These are phyloP conservation scores for Xestia rhomboidea DNA, from an alignment of 2,888 invertebrate genomes.

Conservation along the genomic window DNA sequence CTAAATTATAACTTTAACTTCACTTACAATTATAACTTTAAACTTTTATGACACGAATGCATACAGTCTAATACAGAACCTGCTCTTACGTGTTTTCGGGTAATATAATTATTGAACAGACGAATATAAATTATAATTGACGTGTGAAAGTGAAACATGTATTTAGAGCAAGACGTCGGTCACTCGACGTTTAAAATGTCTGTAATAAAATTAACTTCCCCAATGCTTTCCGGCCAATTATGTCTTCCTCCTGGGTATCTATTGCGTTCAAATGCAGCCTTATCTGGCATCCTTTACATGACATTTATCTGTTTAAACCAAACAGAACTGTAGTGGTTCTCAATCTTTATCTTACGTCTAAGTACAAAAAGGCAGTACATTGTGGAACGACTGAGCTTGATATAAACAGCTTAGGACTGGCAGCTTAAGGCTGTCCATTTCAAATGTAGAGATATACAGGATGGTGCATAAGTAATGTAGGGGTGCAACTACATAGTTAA, in stretches of 20 bases:
- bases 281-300: slow-evolving; percentile 40
- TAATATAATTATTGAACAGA: slow-evolving; percentile 23
- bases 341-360: slow-evolving; percentile 10
- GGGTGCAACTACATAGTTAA: not conserved
- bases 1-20: no score
- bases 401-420: not conserved
- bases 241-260: slow-evolving; percentile 13
- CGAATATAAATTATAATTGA: slow-evolving; percentile 29
- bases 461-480: not conserved
- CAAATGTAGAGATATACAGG: not conserved
- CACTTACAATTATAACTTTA: no score
- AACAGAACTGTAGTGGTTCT: slow-evolving; percentile 11
- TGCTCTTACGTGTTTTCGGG: slow-evolving; percentile 10
- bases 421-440: not conserved
- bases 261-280: slow-evolving; percentile 26
- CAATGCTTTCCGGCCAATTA: slow-evolving; percentile 44
- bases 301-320: slow-evolving; percentile 15
- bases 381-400: not conserved
- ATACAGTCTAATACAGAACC: not conserved
- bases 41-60: not conserved
- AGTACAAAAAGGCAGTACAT: not conserved
- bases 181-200: slow-evolving; percentile 8
- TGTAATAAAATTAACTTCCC: slow-evolving; percentile 26
- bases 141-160: slow-evolving; percentile 40
- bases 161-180: slow-evolving; percentile 20